Evolutionary conservation across 2,113 vertebrate genomes (phyloP), one percentile per base, ranked within the genome.

Genomic region (Thamnaconus septentrionalis): DNA sequence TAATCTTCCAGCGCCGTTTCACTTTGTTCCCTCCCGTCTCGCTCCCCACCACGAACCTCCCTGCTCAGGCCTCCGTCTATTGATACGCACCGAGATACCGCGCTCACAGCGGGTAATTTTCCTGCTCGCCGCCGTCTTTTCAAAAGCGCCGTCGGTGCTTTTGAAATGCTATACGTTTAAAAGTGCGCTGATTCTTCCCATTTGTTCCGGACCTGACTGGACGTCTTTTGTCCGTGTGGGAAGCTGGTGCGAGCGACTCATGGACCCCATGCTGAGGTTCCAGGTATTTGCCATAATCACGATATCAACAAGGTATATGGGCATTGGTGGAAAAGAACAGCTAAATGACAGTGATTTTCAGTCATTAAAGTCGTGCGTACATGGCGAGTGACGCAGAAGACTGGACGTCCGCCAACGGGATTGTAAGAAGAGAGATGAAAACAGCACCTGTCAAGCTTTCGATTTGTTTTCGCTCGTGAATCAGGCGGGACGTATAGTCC

Each of bases 1-100:
- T 74, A 73, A 78, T 74, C 79, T 88, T 72, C 76, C 73, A 55
- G 55, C 83, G 71, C 72, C 79, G 80, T 77, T 80, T 82, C 80
- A 48, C 72, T 77, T 69, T 52, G 43, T 65, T 54, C 50, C 72
- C 78, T 61, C 67, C 75, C 64, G 61, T 72, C 71, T 54, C n/a
- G 64, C 50, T 64, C 66, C 18, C 68, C 54, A 51, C 68, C 58
- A 69, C 69, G 65, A 80, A 76, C 68, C 69, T 62, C 63, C 40
- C 63, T 52, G 53, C 69, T 8, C 52, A 65, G 58, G 70, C 18
- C 18, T 31, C 18, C 18, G 18, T 31, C 18, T 7, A 3, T 45
- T 45, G 44, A 6, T 45, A 6, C 44, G 3, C 44, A 45, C 44
- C 3, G 44, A 45, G 18, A 31, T 31, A 31, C 18, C 18, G 18